Evolutionary conservation across 2,113 vertebrate genomes (phyloP), one percentile per base, ranked within the genome.

Genomic region (Tragulus kanchil): DNA sequence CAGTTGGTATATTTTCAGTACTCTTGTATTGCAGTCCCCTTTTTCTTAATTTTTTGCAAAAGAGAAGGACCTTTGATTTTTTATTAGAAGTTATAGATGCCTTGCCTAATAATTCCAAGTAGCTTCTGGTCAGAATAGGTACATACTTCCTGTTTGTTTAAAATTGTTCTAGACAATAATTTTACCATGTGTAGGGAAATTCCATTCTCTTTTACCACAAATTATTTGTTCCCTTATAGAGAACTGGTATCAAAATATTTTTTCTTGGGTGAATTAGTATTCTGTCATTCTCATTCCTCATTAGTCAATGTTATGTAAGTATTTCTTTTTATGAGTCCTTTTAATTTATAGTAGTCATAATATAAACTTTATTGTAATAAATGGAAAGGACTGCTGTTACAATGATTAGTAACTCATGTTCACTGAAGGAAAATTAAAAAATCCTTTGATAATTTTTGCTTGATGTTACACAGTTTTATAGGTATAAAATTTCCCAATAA

Each of bases 371-470:
- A 83, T 31, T 85, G 0, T 54, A 23, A 26, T 86, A 5, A 90
- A 61, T 92, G 54, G 91, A 89, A 45, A 65, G 15, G 81, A 85
- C 87, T 93, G 13, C 26, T 83, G 1, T 81, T 96, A 8, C 25
- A 85, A 13, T 88, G 42, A 52, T 71, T 62, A 87, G 36, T 90
- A 85, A 95, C 3, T 95, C 15, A 19, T 2, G 14, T 75, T 94
- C 96, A 56, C 62, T 83, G 31, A 97, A 84, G n/a, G 1, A 89
- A 85, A 89, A 75, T 28, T 92, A 81, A 95, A 95, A 92, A 90
- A 42, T 85, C 3, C 5, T 85, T 89, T 94, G 65, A 26, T 69
- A 89, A 36, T 89, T 96, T 93, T 96, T 25, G 65, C 93, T 61
- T 89, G 50, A 50, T 94, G 15, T 59, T 78, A 19, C 3, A 89